phyloP scores from a whole-genome alignment of 2,888 invertebrate genomes.

The Caenorhabditis sp. region DNA sequence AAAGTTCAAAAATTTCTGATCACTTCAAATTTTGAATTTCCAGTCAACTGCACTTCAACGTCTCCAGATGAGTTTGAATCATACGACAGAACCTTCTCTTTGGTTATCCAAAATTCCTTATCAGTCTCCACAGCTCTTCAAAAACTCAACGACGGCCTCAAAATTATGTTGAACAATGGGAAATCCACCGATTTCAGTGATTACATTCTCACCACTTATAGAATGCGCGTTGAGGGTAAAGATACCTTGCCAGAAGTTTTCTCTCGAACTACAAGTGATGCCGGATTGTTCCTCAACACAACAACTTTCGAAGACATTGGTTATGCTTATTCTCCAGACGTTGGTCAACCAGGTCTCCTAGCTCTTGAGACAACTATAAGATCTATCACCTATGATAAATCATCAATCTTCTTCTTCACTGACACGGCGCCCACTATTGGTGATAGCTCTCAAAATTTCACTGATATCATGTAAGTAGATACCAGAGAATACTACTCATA shows the following conservation, averaged over 20 bases:
- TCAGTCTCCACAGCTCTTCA: constrained; percentile 24
- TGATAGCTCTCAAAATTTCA: constrained; percentile 14
- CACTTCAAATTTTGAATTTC: no score
- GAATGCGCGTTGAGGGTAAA: constrained; percentile 8
- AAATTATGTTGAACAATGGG: constrained; percentile 29
- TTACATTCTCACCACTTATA: constrained; percentile 41
- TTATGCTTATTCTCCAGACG: constrained; percentile 34
- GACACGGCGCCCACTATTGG: constrained; percentile 18
- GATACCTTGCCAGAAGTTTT: constrained; percentile 10
- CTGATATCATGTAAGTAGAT: constrained; percentile 39
- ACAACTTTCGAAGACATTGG: constrained; percentile 24
- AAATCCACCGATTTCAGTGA: constrained; percentile 34
- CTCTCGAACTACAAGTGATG: constrained; percentile 14
- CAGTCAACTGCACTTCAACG: constrained; percentile 31
- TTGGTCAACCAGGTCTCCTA: constrained; percentile 30
- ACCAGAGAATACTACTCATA: no score
- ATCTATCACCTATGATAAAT: constrained; percentile 44
- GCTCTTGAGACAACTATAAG: constrained; percentile 36
- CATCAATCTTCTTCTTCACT: constrained; percentile 48
- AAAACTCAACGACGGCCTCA: constrained; percentile 26
- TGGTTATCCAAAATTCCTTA: constrained; percentile 43
- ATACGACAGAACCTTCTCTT: constrained; percentile 36
- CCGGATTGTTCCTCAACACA: constrained; percentile 27
- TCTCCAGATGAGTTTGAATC: constrained; percentile 35
- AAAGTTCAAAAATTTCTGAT: no score